These are phyloP conservation scores for Gymnocypris eckloni DNA, from an alignment of 2,797 vertebrate genomes.

Conservation along the genomic window DNA sequence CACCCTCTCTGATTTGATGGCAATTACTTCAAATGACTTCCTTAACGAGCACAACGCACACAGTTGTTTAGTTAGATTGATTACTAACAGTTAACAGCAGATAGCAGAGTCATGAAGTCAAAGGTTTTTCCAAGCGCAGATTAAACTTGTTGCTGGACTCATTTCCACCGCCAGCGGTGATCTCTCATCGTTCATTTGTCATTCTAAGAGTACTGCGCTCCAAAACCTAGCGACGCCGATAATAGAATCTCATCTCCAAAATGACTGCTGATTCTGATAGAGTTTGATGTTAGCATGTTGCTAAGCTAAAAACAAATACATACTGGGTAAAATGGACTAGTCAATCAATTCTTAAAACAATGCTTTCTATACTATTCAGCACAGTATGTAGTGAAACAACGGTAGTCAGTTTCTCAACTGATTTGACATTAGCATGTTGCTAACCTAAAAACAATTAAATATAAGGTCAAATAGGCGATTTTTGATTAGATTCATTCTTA, in stretches of 20 bases:
- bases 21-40: conserved; percentile 70
- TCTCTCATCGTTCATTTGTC: background rate
- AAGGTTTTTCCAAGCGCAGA: background rate
- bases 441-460: too few relatives aligned
- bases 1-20: conserved; percentile 64
- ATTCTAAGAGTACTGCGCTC: background rate
- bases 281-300: background rate
- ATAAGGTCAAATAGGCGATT: too few relatives aligned
- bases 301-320: background rate
- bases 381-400: too few relatives aligned
- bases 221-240: background rate
- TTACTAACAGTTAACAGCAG: conserved; percentile 15
- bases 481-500: too few relatives aligned
- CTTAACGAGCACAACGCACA: conserved; percentile 52
- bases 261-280: too few relatives aligned
- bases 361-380: too few relatives aligned
- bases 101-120: conserved; percentile 12
- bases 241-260: background rate
- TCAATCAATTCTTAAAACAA: too few relatives aligned
- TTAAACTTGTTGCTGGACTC: conserved; percentile 24
- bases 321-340: background rate
- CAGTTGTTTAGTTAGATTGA: conserved; percentile 38
- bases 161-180: conserved; percentile 1
- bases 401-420: too few relatives aligned
- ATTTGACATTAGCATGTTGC: too few relatives aligned